Percentiles rank a stretch among this genome's conserved stretches.
Evolutionary conservation across 2,113 vertebrate species (phyloP).

Genomic region (Solea solea): DNA sequence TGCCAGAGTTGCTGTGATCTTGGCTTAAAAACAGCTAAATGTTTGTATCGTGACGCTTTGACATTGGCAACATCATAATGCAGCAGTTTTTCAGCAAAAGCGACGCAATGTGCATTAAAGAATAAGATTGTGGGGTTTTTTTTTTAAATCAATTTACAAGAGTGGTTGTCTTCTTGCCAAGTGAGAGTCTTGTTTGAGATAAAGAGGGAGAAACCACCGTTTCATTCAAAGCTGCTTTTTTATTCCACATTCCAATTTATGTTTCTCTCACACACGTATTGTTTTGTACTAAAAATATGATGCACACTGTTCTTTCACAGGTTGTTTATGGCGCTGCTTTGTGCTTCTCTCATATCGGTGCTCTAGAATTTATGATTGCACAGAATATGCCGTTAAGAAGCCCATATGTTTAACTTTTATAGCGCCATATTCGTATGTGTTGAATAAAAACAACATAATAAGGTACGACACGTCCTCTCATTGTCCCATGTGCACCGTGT

Average conservation of each 20-base stretch:
- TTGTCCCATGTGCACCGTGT: not conserved
- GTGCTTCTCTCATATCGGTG: not conserved
- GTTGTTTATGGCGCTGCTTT: not conserved
- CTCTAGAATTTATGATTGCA: no score
- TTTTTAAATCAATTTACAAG: not conserved
- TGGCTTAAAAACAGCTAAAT: not conserved
- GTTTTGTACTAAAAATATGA: not conserved
- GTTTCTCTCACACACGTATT: constrained; percentile 5
- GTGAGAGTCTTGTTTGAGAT: constrained; percentile 6
- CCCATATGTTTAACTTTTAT: no score
- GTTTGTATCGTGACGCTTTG: not conserved
- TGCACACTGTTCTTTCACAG: no score
- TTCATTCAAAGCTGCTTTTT: constrained; percentile 26
- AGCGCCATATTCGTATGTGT: no score
- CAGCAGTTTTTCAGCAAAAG: not conserved
- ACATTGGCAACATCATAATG: constrained; percentile 3
- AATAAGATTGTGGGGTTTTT: constrained; percentile 15
- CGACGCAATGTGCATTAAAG: not conserved
- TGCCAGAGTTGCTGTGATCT: not conserved
- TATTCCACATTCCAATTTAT: constrained; percentile 13
- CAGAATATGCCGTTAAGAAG: no score
- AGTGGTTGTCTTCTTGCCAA: constrained; percentile 2
- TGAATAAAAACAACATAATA: no score
- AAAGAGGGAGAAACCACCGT: not conserved
- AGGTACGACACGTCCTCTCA: not conserved